Evolutionary conservation across 2,113 vertebrate genomes (phyloP), one percentile per base, ranked within the genome.

Genomic region (Oryzias curvinotus): DNA sequence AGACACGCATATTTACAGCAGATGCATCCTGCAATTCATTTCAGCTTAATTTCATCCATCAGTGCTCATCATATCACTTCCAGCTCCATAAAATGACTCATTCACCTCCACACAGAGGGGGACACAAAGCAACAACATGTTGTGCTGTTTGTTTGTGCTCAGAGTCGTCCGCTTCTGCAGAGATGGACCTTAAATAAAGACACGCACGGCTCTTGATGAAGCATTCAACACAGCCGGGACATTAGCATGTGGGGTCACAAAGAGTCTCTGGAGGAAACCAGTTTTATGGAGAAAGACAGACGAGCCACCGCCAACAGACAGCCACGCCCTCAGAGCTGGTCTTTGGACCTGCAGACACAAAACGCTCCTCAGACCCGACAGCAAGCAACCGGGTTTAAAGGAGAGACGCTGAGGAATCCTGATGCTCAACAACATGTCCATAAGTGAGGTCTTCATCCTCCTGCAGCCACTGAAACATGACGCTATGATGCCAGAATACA

Each of bases 21-120:
- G 69, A 51, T 43, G 73, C 75, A 50, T 75, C 61, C 57, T 55
- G 68, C 68, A 50, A 43, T 73, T 73, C 68, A 71, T 65, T 65
- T 63, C 75, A 59, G 55, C 66, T 46, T 67, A 71, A 77, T 84
- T 78, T 84, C 75, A 81, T 70, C 81, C 78, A 61, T 75, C 76
- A 53, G 19, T 75, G 67, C 72, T 19, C 14, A 68, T 78, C 77
- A 57, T 17, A 57, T 73, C 68, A 62, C 65, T 71, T 63, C 51
- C 60, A 3, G 44, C 55, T 53, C 53, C 43, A 14, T 63, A 25
- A 66, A 14, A 54, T 55, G 63, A 77, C 41, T 73, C 65, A 52
- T 68, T 84, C 71, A 69, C 62, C 52, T 57, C 54, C 30, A n/a
- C 18, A 25, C 7, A 23, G 57, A 5, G 36, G 45, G 67, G 52